phyloP scores from a whole-genome alignment of 2,888 invertebrate species.

The Himalopsyche anomala region DNA sequence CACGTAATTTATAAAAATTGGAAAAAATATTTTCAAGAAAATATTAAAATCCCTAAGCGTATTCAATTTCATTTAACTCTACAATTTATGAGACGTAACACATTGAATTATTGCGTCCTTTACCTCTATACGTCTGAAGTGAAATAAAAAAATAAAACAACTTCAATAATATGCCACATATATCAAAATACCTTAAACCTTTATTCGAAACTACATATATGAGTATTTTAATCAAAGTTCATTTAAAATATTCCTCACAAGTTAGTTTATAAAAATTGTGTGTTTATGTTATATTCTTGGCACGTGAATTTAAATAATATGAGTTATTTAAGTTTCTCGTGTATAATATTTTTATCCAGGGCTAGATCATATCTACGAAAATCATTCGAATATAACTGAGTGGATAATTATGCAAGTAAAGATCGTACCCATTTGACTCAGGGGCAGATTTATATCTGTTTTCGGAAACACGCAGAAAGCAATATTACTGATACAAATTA shows the following conservation, averaged over 20 bases:
- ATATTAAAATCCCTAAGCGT: too few relatives aligned
- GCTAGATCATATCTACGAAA: constrained; percentile 53
- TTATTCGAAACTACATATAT: background rate
- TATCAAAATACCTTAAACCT: background rate
- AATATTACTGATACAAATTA: background rate
- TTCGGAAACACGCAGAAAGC: constrained; percentile 23
- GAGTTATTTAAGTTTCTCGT: background rate
- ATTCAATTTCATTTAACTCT: too few relatives aligned
- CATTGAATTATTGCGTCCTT: constrained; percentile 42
- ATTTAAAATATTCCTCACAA: background rate
- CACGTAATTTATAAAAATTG: too few relatives aligned
- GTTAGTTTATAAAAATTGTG: too few relatives aligned
- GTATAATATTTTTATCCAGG: constrained; percentile 2
- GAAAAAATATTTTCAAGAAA: too few relatives aligned
- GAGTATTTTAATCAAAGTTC: background rate
- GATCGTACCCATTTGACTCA: background rate
- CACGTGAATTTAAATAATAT: background rate
- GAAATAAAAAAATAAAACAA: background rate
- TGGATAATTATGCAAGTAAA: constrained; percentile 5
- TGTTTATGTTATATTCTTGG: background rate
- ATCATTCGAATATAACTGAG: constrained; percentile 1
- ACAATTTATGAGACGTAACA: background rate
- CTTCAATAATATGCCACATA: too few relatives aligned
- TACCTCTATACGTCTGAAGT: constrained; percentile 29
- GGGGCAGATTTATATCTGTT: constrained; percentile 18